Evolutionary conservation across 2,113 vertebrate species (phyloP), one percentile per base, ranked within the genome.

Genomic region (Piaya cayana): DNA sequence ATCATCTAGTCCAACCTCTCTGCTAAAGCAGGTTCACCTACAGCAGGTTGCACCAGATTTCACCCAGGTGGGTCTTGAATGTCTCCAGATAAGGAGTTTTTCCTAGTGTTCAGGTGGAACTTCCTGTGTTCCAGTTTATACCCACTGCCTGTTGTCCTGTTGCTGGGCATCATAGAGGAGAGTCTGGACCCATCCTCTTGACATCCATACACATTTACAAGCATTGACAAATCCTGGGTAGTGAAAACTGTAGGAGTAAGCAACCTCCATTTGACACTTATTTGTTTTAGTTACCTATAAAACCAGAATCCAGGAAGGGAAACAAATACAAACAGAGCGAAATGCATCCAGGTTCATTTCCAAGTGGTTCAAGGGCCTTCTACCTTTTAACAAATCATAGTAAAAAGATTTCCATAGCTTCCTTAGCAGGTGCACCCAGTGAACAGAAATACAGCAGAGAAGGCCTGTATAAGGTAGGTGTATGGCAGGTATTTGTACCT

Each of bases 381-480:
- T 3, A 12, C 9, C 9, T 53, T 34, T 65, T 32, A 56, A 74
- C 16, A 79, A 53, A 22, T 26, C 1, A 2, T 32, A 52, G 16
- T 50, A 18, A 1, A 26, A 71, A 43, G 2, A 6, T 60, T 86
- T 49, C 39, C 49, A 32, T 12, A n/a, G 7, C 70, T 76, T 39
- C 27, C 17, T 53, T 30, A 49, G 6, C 9, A 27, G 37, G 4
- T 21, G 22, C 20, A 34, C 7, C 12, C 58, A 9, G 25, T 8
- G 32, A 71, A 30, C 23, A 14, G 19, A 78, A 60, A 32, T 3
- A 50, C 17, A 79, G 25, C 36, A 34, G 27, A 65, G 37, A 58
- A 27, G n/a, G 7, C 20, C 12, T 34, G 1, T 14, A 17, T 20
- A 27, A 0, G 0, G 21, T 5, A 39, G 18, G 13, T 6, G 16